phyloP scores from a whole-genome alignment of 2,797 vertebrate species.

The Clarias laeviceps region DNA sequence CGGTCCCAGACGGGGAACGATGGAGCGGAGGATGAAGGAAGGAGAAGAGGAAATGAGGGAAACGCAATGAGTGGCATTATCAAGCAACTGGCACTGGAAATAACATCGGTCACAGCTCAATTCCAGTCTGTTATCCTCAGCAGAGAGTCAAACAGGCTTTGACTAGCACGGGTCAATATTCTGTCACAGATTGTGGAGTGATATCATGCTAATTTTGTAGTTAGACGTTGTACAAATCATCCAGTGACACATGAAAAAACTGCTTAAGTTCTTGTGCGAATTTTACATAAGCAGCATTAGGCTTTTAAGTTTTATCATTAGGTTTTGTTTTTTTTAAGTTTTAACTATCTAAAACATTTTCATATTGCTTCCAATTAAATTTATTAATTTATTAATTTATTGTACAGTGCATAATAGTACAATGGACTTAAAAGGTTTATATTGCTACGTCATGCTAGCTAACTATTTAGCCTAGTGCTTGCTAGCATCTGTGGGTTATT shows the following conservation, averaged over 20 bases:
- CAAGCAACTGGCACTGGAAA: background rate
- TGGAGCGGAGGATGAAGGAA: background rate
- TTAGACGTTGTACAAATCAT: background rate
- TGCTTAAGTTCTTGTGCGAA: background rate
- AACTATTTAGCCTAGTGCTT: background rate
- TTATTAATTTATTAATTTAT: too few species aligned
- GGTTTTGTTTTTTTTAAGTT: too few species aligned
- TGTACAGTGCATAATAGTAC: too few species aligned
- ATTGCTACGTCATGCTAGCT: background rate
- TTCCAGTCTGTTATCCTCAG: background rate
- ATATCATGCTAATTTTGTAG: background rate
- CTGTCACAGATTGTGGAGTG: background rate
- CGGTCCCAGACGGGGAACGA: slow-evolving; percentile 66
- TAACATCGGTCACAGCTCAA: background rate
- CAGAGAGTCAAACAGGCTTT: background rate
- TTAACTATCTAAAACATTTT: too few species aligned
- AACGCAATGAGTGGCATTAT: slow-evolving; percentile 1
- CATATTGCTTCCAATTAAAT: too few species aligned
- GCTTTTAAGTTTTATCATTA: too few species aligned
- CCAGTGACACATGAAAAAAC: background rate
- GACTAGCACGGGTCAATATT: background rate
- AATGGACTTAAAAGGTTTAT: background rate
- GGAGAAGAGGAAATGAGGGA: background rate
- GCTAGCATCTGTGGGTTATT: background rate
- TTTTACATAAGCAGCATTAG: background rate